A percentile compares a stretch with the other conserved stretches of the same genome.
Evolutionary conservation across 2,113 vertebrate species (phyloP).

Genomic region (Eulemur rufifrons): DNA sequence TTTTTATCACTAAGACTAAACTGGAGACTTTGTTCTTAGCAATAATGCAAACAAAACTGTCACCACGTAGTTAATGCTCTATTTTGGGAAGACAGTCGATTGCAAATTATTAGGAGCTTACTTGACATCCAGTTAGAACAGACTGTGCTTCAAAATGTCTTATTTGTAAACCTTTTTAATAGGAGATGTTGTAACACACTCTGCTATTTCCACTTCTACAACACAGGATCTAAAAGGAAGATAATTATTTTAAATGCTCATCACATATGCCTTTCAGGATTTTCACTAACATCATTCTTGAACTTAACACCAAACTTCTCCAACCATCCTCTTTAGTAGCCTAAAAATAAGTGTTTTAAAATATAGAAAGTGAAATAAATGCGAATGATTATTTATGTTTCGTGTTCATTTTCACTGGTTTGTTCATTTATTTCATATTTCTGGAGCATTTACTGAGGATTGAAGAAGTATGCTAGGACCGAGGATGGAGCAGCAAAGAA

Average conservation of each 20-base stretch:
- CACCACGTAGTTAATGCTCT: not conserved
- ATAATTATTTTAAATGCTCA: conserved; percentile 3
- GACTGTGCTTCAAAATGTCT: not conserved
- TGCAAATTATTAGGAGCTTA: not conserved
- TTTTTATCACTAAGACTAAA: conserved; percentile 49
- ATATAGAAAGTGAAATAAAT: not conserved
- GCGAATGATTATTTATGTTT: not conserved
- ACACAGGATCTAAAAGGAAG: not conserved
- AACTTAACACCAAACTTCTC: not conserved
- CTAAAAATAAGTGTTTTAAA: conserved; percentile 1
- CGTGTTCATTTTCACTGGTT: not conserved
- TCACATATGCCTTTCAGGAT: not conserved
- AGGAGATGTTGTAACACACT: not conserved
- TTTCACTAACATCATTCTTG: not conserved
- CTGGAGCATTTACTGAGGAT: not conserved
- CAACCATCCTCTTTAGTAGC: not conserved
- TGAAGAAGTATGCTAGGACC: not conserved
- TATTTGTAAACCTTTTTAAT: not conserved
- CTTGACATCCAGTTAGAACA: not conserved
- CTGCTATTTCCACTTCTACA: not conserved
- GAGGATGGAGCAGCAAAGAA: not conserved
- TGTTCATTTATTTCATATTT: not conserved
- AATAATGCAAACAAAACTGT: not conserved
- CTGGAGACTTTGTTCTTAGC: not conserved
- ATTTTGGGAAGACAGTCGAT: not conserved